These are phyloP conservation scores for Pristionchus pacificus DNA, from an alignment of 1,140 invertebrate genomes.

Conservation along the genomic window DNA sequence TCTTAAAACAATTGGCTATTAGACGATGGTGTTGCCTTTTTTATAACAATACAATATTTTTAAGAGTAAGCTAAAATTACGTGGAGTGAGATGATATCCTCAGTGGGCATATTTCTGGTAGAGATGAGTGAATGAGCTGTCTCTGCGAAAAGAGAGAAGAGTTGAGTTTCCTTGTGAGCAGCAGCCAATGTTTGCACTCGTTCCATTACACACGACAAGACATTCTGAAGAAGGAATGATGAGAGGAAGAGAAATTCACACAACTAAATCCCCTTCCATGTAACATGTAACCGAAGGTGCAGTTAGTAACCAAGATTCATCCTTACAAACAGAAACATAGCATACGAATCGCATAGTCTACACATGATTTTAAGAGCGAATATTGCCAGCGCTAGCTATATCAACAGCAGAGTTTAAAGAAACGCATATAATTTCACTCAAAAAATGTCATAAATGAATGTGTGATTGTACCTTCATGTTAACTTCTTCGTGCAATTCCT, in stretches of 20 bases:
- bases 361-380: too few species aligned
- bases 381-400: too few species aligned
- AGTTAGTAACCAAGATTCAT: too few species aligned
- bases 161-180: constrained; percentile 65
- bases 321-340: too few species aligned
- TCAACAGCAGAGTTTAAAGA: too few species aligned
- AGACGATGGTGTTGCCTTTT: too few species aligned
- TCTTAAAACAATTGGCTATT: too few species aligned
- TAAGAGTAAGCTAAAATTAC: constrained; percentile 63
- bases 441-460: not conserved
- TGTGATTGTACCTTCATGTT: constrained; percentile 23
- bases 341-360: too few species aligned
- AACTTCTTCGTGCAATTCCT: constrained; percentile 86
- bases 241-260: not conserved
- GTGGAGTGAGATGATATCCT: constrained; percentile 92
- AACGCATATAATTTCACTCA: too few species aligned
- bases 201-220: not conserved
- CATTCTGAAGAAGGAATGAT: not conserved
- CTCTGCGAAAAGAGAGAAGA: constrained; percentile 97
- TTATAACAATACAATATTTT: constrained; percentile 12
- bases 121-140: constrained; percentile 77
- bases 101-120: constrained; percentile 85
- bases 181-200: not conserved
- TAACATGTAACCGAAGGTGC: not conserved
- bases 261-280: not conserved